Evolutionary conservation across 2,888 invertebrate genomes (phyloP).

Genomic region (Catonia carolina): DNA sequence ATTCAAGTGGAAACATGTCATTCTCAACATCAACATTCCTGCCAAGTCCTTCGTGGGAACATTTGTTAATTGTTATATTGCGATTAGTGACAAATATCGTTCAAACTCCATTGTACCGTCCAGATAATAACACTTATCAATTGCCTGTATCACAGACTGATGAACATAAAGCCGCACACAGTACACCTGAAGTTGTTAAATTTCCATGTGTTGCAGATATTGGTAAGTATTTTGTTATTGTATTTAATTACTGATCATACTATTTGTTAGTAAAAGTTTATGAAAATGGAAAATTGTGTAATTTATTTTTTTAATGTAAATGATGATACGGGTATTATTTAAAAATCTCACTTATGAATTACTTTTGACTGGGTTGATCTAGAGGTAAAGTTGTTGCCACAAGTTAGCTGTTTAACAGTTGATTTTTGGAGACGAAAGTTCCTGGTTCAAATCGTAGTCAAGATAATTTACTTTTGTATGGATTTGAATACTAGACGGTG

Average conservation of each 20-base stretch:
- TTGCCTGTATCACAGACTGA: slow-evolving; percentile 62
- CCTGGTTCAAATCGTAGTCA: too few species aligned
- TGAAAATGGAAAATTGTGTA: too few species aligned
- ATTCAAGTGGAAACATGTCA: neutral
- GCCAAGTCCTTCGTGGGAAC: slow-evolving; percentile 42
- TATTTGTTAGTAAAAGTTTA: too few species aligned
- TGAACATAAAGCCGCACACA: slow-evolving; percentile 68
- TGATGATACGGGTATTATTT: too few species aligned
- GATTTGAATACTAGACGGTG: too few species aligned
- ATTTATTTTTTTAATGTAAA: too few species aligned
- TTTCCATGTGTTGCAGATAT: slow-evolving; percentile 69
- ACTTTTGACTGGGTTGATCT: too few species aligned
- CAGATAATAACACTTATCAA: slow-evolving; percentile 43
- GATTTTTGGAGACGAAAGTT: too few species aligned
- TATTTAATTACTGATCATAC: slow-evolving; percentile 10
- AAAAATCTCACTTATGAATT: too few species aligned
- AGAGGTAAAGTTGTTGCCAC: too few species aligned
- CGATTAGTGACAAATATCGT: slow-evolving; percentile 59
- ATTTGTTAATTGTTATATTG: slow-evolving; percentile 62
- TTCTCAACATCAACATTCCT: neutral
- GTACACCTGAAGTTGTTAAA: slow-evolving; percentile 20
- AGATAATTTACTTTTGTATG: too few species aligned
- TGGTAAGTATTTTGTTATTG: slow-evolving; percentile 50
- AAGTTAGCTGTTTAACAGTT: too few species aligned
- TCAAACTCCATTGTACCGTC: slow-evolving; percentile 51